Percentiles rank a stretch among this genome's conserved stretches.
Conservation (phyloP, 35 echinoderm and acorn worm genomes). For the Chiridota heheva region DNA sequence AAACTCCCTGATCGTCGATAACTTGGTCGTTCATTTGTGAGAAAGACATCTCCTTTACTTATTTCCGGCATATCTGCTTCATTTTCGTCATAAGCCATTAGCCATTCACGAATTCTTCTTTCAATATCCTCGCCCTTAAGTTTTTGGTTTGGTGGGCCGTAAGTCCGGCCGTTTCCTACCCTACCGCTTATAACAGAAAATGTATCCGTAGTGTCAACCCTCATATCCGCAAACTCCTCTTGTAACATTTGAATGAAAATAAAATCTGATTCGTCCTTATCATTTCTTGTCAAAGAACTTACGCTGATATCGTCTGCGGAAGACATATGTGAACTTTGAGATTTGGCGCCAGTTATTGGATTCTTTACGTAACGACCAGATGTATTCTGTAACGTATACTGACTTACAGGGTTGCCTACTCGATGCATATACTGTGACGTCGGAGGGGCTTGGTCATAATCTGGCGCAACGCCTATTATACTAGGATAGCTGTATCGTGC, state of each 20-base stretch:
- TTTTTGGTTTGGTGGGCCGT: slow-evolving; percentile 60
- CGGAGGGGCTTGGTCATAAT: too few relatives aligned
- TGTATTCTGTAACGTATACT: too few relatives aligned
- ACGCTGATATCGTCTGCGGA: slow-evolving; percentile 5
- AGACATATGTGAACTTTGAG: too few relatives aligned
- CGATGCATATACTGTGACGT: too few relatives aligned
- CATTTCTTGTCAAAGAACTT: slow-evolving; percentile 33
- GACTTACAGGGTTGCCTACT: too few relatives aligned
- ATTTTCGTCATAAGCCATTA: slow-evolving; percentile 18
- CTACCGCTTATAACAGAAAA: slow-evolving; percentile 25
- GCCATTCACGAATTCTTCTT: slow-evolving; percentile 84
- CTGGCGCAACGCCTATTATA: too few relatives aligned
- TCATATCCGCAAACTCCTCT: slow-evolving; percentile 76
- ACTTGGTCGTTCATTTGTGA: neutral
- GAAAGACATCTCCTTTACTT: neutral
- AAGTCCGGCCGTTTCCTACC: neutral
- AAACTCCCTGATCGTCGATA: slow-evolving; percentile 8
- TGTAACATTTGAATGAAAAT: slow-evolving; percentile 93
- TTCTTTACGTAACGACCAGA: too few relatives aligned
- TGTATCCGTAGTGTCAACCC: neutral
- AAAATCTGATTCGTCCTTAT: slow-evolving; percentile 65
- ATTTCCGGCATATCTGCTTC: neutral
- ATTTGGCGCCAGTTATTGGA: too few relatives aligned
- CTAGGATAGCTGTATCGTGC: too few relatives aligned
- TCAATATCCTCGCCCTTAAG: slow-evolving; percentile 85